These are phyloP conservation scores for Sarcophaga variegata DNA, from an alignment of 2,888 invertebrate genomes.

Conservation along the genomic window DNA sequence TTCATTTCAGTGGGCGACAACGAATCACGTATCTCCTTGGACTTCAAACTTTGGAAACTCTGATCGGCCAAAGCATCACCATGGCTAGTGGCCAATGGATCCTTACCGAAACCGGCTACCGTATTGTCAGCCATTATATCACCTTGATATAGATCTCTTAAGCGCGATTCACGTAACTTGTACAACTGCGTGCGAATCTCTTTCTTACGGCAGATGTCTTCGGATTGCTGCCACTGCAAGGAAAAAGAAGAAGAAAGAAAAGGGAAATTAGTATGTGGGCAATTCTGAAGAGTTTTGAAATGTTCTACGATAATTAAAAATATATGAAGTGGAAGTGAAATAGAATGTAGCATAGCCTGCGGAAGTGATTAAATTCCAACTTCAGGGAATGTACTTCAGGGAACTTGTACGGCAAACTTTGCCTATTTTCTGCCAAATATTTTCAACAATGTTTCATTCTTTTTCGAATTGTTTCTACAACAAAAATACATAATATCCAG, in stretches of 20 bases:
- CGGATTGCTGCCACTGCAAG: slow-evolving; percentile 92
- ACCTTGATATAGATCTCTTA: slow-evolving; percentile 87
- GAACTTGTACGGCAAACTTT: too few species aligned
- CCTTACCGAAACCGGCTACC: slow-evolving; percentile 81
- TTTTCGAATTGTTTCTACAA: too few species aligned
- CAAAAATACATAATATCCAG: too few species aligned
- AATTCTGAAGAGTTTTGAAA: neutral
- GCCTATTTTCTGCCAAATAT: too few species aligned
- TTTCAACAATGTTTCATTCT: too few species aligned
- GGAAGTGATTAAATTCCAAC: too few species aligned
- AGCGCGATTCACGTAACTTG: slow-evolving; percentile 90
- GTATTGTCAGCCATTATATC: slow-evolving; percentile 80
- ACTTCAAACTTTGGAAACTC: slow-evolving; percentile 89
- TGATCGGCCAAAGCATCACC: slow-evolving; percentile 89
- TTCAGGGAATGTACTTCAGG: too few species aligned
- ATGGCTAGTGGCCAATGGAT: slow-evolving; percentile 83
- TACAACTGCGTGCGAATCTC: slow-evolving; percentile 94
- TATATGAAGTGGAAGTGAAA: too few species aligned
- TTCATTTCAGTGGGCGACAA: slow-evolving; percentile 86
- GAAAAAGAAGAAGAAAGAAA: neutral
- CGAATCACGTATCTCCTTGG: slow-evolving; percentile 90
- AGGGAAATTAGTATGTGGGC: neutral
- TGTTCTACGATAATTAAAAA: too few species aligned
- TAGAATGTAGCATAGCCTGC: too few species aligned
- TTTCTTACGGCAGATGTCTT: slow-evolving; percentile 92